A percentile compares a stretch with the other conserved stretches of the same genome.
These are phyloP conservation scores for Zaprionus inermis DNA, from an alignment of 1,140 invertebrate genomes.

Conservation along the genomic window DNA sequence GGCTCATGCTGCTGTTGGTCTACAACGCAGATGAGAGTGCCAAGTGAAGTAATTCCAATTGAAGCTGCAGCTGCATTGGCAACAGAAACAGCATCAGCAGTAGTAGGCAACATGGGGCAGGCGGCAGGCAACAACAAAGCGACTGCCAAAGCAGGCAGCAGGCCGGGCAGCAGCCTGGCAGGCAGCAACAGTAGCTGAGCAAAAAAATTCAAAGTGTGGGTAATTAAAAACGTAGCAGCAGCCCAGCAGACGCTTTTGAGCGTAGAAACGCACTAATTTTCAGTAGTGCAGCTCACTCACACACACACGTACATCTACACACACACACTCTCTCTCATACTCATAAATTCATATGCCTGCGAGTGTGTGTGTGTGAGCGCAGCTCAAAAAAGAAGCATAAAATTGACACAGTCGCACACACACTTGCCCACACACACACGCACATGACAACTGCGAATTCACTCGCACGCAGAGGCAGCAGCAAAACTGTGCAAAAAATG, in stretches of 20 bases:
- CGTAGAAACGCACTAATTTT: constrained; percentile 81
- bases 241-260: constrained; percentile 69
- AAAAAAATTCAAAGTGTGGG: constrained; percentile 74
- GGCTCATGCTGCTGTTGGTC: constrained; percentile 51
- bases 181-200: neutral
- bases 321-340: constrained; percentile 11
- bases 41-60: constrained; percentile 82
- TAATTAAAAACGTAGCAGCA: constrained; percentile 80
- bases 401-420: constrained; percentile 62
- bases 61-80: constrained; percentile 57
- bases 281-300: constrained; percentile 62
- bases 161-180: constrained; percentile 15
- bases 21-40: constrained; percentile 71
- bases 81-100: constrained; percentile 44
- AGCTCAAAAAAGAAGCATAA: constrained; percentile 52
- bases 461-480: constrained; percentile 47
- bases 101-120: constrained; percentile 20
- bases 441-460: constrained; percentile 47
- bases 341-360: constrained; percentile 36
- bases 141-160: constrained; percentile 61
- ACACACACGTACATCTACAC: constrained; percentile 8
- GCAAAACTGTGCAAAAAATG: constrained; percentile 44
- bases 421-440: constrained; percentile 22
- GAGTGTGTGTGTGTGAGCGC: constrained; percentile 19
- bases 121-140: constrained; percentile 36